Conservation (phyloP, 2,888 invertebrate genomes). For the Mechanitis mazaeus region DNA sequence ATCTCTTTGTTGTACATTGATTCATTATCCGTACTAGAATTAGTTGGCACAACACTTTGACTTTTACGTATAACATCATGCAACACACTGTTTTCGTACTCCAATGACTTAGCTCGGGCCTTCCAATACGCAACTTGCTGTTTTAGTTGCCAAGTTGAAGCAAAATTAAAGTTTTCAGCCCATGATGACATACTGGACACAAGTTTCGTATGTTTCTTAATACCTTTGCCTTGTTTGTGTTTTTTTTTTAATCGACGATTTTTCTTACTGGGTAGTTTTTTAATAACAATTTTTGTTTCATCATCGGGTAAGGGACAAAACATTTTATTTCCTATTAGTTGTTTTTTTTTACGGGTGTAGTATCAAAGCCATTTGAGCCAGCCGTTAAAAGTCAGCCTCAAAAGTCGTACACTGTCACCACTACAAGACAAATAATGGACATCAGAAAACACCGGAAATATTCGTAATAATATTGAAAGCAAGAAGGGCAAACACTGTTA, state of each 20-base stretch:
- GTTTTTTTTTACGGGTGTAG: too few species aligned
- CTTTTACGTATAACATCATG: conserved; percentile 67
- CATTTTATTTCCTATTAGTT: conserved; percentile 19
- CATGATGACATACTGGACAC: conserved; percentile 56
- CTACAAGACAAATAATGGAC: too few species aligned
- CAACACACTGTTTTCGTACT: conserved; percentile 76
- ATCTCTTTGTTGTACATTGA: conserved; percentile 35
- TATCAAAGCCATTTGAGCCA: too few species aligned
- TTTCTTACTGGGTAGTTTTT: conserved; percentile 22
- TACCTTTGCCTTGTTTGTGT: conserved; percentile 37
- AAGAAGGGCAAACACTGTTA: too few species aligned
- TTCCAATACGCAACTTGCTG: conserved; percentile 80
- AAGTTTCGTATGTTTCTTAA: conserved; percentile 31
- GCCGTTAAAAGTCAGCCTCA: too few species aligned
- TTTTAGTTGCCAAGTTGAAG: conserved; percentile 70
- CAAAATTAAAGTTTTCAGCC: conserved; percentile 58
- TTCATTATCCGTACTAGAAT: conserved; percentile 8
- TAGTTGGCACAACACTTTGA: conserved; percentile 27
- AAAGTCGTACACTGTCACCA: too few species aligned
- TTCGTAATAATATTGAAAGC: too few species aligned
- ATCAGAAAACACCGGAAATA: too few species aligned
- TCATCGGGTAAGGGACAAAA: conserved; percentile 28
- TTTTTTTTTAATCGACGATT: conserved; percentile 29
- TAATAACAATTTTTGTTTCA: conserved; percentile 26
- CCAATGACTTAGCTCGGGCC: conserved; percentile 73